phyloP scores from a whole-genome alignment of 2,888 invertebrate species.

The Tyria jacobaeae region DNA sequence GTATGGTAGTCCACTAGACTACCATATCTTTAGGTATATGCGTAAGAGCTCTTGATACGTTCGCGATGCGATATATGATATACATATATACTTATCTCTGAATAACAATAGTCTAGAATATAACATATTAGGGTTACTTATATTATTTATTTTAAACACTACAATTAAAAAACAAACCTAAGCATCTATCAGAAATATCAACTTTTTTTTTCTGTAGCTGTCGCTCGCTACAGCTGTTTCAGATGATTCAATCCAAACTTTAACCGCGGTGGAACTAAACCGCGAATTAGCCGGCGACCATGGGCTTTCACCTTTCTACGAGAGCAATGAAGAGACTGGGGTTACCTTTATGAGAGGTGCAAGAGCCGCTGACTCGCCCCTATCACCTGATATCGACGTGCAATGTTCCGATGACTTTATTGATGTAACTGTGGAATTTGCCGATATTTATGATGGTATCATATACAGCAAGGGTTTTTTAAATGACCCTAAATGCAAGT shows the following conservation, averaged over 20 bases:
- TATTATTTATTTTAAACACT: no score
- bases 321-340: slow-evolving; percentile 72
- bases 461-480: slow-evolving; percentile 90
- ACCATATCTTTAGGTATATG: no score
- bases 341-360: slow-evolving; percentile 80
- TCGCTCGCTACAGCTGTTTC: slow-evolving; percentile 85
- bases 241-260: slow-evolving; percentile 68
- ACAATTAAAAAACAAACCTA: no score
- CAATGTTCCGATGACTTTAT: slow-evolving; percentile 87
- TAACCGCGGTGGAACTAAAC: slow-evolving; percentile 81
- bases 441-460: slow-evolving; percentile 88
- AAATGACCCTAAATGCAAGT: slow-evolving; percentile 90
- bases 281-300: slow-evolving; percentile 72
- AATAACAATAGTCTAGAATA: neutral
- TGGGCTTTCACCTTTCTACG: slow-evolving; percentile 75
- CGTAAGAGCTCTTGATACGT: no score
- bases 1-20: no score
- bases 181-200: neutral
- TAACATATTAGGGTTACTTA: no score
- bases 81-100: neutral
- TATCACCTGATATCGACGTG: slow-evolving; percentile 86
- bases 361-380: slow-evolving; percentile 82
- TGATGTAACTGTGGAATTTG: slow-evolving; percentile 88
- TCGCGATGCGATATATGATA: no score
- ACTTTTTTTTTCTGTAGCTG: slow-evolving; percentile 67